phyloP scores from a whole-genome alignment of 2,888 invertebrate genomes.

The Syrista parreyssii region DNA sequence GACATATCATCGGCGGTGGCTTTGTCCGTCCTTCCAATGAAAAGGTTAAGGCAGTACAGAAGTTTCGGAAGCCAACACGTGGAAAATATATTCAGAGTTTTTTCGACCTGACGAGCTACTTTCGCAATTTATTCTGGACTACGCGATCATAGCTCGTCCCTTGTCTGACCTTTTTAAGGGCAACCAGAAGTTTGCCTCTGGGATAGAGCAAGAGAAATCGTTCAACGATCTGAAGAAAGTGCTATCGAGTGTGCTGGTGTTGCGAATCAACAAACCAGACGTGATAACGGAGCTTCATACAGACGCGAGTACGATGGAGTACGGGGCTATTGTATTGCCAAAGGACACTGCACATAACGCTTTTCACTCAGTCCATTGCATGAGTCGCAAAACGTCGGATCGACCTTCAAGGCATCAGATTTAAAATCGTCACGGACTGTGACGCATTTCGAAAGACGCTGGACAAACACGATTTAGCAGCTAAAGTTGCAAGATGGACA shows the following conservation, averaged over 20 bases:
- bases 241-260: conserved; percentile 16
- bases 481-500: conserved; percentile 18
- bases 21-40: conserved; percentile 37
- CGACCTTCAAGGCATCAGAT: no score
- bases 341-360: not conserved
- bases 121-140: conserved; percentile 53
- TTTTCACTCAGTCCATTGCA: no score
- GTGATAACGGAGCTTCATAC: conserved; percentile 26
- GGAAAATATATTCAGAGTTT: conserved; percentile 48
- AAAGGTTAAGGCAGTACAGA: conserved; percentile 43
- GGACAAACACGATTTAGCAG: conserved; percentile 14
- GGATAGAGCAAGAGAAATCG: conserved; percentile 8
- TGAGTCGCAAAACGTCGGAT: no score
- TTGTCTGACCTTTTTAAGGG: conserved; percentile 42
- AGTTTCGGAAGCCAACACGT: conserved; percentile 44
- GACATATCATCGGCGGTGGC: conserved; percentile 44
- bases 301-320: conserved; percentile 24
- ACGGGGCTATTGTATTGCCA: conserved; percentile 23
- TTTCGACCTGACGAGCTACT: conserved; percentile 53
- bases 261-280: conserved; percentile 9
- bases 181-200: conserved; percentile 5
- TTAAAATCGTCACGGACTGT: no score
- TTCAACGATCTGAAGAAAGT: conserved; percentile 19
- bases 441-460: conserved; percentile 8
- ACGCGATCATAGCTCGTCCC: conserved; percentile 50